A percentile compares a stretch with the other conserved stretches of the same genome.
These are phyloP conservation scores for Chrosomus eos DNA, from an alignment of 2,797 vertebrate genomes.

Conservation along the genomic window DNA sequence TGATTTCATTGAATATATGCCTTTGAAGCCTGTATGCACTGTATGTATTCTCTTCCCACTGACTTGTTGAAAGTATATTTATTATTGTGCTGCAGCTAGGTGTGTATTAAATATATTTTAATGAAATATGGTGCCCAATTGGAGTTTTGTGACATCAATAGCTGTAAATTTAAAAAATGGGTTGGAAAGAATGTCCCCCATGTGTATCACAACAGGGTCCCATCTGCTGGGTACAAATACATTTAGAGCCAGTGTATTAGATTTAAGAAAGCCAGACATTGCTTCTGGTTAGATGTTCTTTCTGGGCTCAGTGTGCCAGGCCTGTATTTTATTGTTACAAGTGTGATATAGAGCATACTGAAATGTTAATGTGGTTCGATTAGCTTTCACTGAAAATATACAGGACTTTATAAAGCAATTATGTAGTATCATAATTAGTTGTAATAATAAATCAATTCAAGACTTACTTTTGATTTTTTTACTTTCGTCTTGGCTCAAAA, in stretches of 20 bases:
- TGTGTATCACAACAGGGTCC: constrained; percentile 34
- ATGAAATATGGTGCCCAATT: constrained; percentile 29
- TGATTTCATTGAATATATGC: neutral
- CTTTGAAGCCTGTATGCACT: neutral
- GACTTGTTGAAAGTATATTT: constrained; percentile 43
- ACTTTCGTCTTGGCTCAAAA: neutral
- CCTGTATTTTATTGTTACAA: constrained; percentile 33
- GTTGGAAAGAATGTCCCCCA: constrained; percentile 31
- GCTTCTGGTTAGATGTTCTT: constrained; percentile 40
- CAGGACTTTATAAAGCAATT: constrained; percentile 17
- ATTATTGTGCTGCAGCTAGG: constrained; percentile 28
- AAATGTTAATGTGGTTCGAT: constrained; percentile 44
- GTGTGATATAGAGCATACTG: constrained; percentile 14
- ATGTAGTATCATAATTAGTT: constrained; percentile 16
- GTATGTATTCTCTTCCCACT: constrained; percentile 29
- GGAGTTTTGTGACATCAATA: constrained; percentile 33
- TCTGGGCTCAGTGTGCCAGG: constrained; percentile 21
- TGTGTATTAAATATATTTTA: constrained; percentile 27
- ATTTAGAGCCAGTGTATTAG: constrained; percentile 45
- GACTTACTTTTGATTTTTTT: neutral
- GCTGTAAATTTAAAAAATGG: constrained; percentile 31
- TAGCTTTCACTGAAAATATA: constrained; percentile 12
- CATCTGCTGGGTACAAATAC: constrained; percentile 36
- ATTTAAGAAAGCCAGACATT: constrained; percentile 40
- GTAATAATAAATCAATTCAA: constrained; percentile 8